A percentile compares a stretch with the other conserved stretches of the same genome.
These are phyloP conservation scores for Metalampra italica DNA, from an alignment of 2,888 invertebrate species.

Conservation along the genomic window DNA sequence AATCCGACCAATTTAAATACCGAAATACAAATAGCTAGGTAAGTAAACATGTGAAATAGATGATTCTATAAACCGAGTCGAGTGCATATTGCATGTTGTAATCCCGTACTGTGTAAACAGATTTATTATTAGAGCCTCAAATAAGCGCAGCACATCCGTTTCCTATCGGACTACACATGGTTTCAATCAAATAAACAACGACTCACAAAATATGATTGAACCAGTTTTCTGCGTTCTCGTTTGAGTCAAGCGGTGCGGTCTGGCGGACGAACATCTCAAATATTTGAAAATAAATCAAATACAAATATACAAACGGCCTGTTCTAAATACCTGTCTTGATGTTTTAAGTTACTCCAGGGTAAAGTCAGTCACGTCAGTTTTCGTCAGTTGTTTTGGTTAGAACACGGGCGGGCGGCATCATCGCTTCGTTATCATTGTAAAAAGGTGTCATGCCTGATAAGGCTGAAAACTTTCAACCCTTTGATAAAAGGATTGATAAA, in stretches of 20 bases:
- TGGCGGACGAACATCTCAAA: neutral
- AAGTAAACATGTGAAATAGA: neutral
- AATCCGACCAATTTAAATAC: neutral
- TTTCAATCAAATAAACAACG: slow-evolving; percentile 13
- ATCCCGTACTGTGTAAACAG: slow-evolving; percentile 58
- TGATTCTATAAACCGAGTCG: neutral
- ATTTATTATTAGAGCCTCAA: slow-evolving; percentile 39
- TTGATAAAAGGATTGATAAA: too few species aligned
- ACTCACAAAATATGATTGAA: slow-evolving; percentile 5
- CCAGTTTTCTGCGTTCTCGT: neutral
- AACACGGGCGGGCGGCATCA: too few species aligned
- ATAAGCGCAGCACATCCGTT: slow-evolving; percentile 41
- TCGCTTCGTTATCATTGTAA: too few species aligned
- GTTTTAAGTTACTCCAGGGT: too few species aligned
- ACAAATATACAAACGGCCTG: too few species aligned
- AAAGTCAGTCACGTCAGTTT: too few species aligned
- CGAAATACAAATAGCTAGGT: neutral
- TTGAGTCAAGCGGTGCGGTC: neutral
- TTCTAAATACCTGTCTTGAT: too few species aligned
- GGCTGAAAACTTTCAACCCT: too few species aligned
- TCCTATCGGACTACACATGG: slow-evolving; percentile 23
- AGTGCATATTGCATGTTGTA: slow-evolving; percentile 41
- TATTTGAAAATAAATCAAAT: neutral
- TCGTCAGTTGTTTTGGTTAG: too few species aligned
- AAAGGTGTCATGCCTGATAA: too few species aligned